Evolutionary conservation across 1,140 invertebrate species (phyloP), one percentile per base, ranked within the genome.

Genomic region (Plodia interpunctella): DNA sequence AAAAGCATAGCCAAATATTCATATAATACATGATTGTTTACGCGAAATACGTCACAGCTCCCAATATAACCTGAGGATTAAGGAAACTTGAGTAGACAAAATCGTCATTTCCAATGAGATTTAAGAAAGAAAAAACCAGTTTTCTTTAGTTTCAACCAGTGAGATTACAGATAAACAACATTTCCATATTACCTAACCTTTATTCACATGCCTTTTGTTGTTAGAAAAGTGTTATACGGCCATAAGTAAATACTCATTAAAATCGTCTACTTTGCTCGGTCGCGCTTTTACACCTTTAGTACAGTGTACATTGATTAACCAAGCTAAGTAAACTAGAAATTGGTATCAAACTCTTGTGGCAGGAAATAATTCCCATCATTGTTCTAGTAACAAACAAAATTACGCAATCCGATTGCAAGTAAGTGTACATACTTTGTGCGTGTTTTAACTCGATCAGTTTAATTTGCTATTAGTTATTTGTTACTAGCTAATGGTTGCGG

Each of bases 371-470:
- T 54, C 55, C 55, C 55, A 57, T 57, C 55, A 57, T 57, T 57
- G 55, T 57, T 57, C 35, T 4, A 13, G 55, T 18, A 32, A 57
- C 55, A 57, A 57, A 57, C 55, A 57, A 57, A 25, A 54, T 54
- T 54, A 19, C 52, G 52, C 11, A 54, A 54, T n/a, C 2, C 1
- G 10, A 54, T 30, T 28, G 52, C 15, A 44, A 15, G 38, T n/a
- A n/a, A n/a, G n/a, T n/a, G n/a, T 44, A 44, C 15, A 44, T 44
- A 44, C 38, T 44, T 44, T 5, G 38, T 15, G 13, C 38, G 15
- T 44, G 38, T 44, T 44, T 10, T 44, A 44, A 44, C 38, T 15
- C 38, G 38, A 44, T 44, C n/a, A 44, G 38, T 15, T 15, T 15
- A 44, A 44, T 44, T 44, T 44, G 13, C 38, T 44, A 10, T 44